These are phyloP conservation scores for Reticulitermes lucifugus DNA, from an alignment of 2,888 invertebrate species.

Conservation along the genomic window DNA sequence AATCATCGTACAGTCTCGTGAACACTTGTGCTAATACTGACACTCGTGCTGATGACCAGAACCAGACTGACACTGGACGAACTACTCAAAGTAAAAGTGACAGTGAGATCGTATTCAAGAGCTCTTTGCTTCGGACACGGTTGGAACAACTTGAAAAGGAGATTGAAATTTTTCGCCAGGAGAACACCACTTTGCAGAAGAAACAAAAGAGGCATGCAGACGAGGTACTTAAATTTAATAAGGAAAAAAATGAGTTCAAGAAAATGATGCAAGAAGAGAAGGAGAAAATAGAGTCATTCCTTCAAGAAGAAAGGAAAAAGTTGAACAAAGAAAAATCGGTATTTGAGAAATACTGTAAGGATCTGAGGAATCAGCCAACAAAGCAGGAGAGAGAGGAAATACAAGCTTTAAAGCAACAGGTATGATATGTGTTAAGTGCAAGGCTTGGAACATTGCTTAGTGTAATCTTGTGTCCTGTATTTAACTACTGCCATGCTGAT, in stretches of 20 bases:
- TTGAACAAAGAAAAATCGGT: constrained; percentile 74
- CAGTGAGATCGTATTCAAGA: constrained; percentile 33
- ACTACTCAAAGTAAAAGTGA: neutral
- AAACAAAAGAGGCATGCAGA: constrained; percentile 62
- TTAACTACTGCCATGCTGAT: no score
- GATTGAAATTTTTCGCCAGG: constrained; percentile 68
- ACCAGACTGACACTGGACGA: neutral
- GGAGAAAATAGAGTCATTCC: constrained; percentile 72
- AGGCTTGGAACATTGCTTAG: no score
- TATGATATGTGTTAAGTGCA: neutral
- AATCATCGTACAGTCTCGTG: neutral
- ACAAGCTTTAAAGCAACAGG: constrained; percentile 59
- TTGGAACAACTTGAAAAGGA: constrained; percentile 75
- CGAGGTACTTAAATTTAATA: constrained; percentile 68
- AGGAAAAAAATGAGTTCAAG: constrained; percentile 69
- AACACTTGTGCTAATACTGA: neutral
- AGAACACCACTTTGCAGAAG: constrained; percentile 65
- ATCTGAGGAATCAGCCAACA: constrained; percentile 73
- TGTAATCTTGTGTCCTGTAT: no score
- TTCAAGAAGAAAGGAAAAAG: constrained; percentile 78
- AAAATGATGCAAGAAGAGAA: constrained; percentile 70
- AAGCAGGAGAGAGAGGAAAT: constrained; percentile 80
- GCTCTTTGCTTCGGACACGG: constrained; percentile 68
- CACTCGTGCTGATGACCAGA: neutral
- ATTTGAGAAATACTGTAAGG: constrained; percentile 75